phyloP scores from a whole-genome alignment of 2,888 invertebrate genomes.

The Agrotis clavis region DNA sequence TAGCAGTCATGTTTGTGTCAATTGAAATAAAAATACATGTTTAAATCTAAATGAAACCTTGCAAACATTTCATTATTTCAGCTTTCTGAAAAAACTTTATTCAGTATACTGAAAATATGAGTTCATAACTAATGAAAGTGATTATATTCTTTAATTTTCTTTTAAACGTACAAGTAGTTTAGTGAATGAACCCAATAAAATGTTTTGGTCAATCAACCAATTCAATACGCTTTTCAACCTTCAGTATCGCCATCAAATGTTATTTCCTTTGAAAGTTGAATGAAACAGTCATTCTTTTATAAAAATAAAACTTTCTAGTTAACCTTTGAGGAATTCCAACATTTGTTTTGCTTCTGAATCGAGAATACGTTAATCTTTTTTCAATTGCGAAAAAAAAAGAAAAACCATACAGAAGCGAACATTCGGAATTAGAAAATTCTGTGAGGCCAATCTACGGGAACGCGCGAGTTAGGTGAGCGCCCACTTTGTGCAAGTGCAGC shows the following conservation, averaged over 20 bases:
- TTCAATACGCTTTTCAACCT: conserved; percentile 21
- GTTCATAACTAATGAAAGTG: background rate
- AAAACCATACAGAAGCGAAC: conserved; percentile 59
- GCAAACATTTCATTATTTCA: background rate
- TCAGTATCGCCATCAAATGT: conserved; percentile 10
- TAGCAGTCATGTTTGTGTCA: too few species aligned
- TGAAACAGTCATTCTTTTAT: conserved; percentile 37
- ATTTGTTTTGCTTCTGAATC: conserved; percentile 45
- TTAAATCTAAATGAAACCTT: background rate
- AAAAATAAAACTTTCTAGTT: conserved; percentile 31
- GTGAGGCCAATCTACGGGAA: conserved; percentile 68
- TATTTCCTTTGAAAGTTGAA: conserved; percentile 39
- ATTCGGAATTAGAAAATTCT: conserved; percentile 73
- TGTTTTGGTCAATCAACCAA: conserved; percentile 27
- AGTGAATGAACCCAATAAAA: conserved; percentile 4
- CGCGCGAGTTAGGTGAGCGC: conserved; percentile 73
- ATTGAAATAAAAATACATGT: too few species aligned
- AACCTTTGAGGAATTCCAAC: conserved; percentile 26
- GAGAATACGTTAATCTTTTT: conserved; percentile 62
- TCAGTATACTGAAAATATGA: background rate
- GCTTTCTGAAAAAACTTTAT: too few species aligned
- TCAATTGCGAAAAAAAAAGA: conserved; percentile 56
- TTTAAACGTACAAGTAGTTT: background rate
- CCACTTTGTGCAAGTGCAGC: conserved; percentile 83
- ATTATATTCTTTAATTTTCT: background rate